Percentiles rank a stretch among this genome's conserved stretches.
phyloP scores from a whole-genome alignment of 2,113 vertebrate genomes.

The Mustelus asterias region DNA sequence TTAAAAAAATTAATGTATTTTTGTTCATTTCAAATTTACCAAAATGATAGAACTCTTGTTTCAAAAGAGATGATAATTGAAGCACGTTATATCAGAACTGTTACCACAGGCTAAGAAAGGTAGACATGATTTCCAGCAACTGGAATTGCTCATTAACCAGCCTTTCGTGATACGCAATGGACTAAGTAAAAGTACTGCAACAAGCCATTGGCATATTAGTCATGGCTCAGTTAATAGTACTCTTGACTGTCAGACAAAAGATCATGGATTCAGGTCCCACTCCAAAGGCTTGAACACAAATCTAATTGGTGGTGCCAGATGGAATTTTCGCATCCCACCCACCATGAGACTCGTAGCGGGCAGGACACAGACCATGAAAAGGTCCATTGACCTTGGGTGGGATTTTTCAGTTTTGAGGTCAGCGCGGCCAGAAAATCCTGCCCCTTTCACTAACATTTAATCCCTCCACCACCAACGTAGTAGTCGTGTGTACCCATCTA shows the following conservation, averaged over 20 bases:
- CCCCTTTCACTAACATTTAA: too few relatives aligned
- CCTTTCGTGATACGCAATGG: neutral
- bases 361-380: too few relatives aligned
- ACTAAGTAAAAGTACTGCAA: neutral
- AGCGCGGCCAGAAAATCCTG: too few relatives aligned
- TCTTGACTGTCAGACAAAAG: neutral
- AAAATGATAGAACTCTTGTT: neutral
- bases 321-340: too few relatives aligned
- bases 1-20: neutral
- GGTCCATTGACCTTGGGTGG: too few relatives aligned
- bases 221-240: neutral
- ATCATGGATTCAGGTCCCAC: neutral
- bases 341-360: too few relatives aligned
- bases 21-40: neutral
- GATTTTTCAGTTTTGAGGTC: too few relatives aligned
- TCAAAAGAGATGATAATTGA: neutral
- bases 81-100: neutral
- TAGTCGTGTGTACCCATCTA: too few relatives aligned
- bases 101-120: neutral
- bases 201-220: neutral
- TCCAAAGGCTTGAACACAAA: neutral
- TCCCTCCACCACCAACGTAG: too few relatives aligned
- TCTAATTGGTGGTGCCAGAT: neutral
- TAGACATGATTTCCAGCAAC: neutral
- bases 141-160: neutral